Conservation (phyloP, 2,888 invertebrate genomes). For the Papilio demoleus region DNA sequence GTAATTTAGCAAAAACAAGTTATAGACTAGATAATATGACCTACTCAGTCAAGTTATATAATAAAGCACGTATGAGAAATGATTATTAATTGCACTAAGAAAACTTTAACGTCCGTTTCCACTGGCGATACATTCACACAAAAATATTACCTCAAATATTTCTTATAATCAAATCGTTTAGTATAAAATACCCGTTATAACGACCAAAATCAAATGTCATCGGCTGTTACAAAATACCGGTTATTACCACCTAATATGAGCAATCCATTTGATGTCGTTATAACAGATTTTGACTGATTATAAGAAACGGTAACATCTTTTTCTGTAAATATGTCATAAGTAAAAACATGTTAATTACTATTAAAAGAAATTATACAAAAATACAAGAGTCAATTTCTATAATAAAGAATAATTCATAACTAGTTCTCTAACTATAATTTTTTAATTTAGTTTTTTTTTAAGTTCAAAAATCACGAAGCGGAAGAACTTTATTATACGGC, state of each 20-base stretch:
- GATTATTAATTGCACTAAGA: conserved; percentile 39
- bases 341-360: neutral
- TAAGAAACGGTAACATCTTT: neutral
- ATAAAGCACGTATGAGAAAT: conserved; percentile 56
- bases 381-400: conserved; percentile 1
- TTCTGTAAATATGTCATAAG: neutral
- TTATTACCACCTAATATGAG: too few species aligned
- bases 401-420: conserved; percentile 6
- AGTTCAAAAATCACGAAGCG: conserved; percentile 44
- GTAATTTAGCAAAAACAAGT: conserved; percentile 48
- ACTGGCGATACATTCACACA: neutral
- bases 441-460: conserved; percentile 37
- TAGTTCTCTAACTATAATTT: conserved; percentile 25
- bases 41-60: conserved; percentile 73
- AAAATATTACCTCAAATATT: too few species aligned
- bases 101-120: conserved; percentile 37
- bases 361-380: neutral
- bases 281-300: neutral
- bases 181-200: too few species aligned
- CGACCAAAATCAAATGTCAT: too few species aligned
- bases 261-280: too few species aligned
- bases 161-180: too few species aligned
- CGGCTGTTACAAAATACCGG: too few species aligned
- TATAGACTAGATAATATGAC: conserved; percentile 71
- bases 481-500: conserved; percentile 48